Evolutionary conservation across 92 coral and sea anemone species (phyloP).

Genomic region (Siderastrea siderea): DNA sequence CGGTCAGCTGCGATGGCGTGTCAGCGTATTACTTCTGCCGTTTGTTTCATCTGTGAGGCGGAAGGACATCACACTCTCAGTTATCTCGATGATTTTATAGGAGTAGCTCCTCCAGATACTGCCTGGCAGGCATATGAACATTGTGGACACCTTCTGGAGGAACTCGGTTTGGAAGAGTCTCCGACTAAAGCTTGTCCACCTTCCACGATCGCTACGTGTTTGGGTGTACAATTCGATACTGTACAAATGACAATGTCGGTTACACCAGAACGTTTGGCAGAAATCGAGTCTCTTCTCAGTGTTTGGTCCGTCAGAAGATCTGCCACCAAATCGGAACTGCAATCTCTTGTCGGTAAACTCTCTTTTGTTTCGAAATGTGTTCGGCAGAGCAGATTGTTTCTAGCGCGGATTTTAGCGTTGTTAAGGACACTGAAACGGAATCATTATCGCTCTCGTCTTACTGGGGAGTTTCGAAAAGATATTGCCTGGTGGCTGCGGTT

Average conservation of each 20-base stretch:
- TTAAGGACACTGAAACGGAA: slow-evolving; percentile 23
- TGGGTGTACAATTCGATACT: too few species aligned
- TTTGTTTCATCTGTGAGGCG: background rate
- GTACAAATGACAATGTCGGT: too few species aligned
- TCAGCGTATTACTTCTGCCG: background rate
- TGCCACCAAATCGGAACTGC: too few species aligned
- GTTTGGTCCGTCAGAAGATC: too few species aligned
- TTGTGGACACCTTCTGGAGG: too few species aligned
- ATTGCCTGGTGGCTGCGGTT: too few species aligned
- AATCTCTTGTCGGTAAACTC: background rate
- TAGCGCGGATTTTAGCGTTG: slow-evolving; percentile 23
- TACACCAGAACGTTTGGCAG: too few species aligned
- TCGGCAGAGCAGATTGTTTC: slow-evolving; percentile 42
- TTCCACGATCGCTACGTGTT: background rate
- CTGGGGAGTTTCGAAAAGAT: background rate
- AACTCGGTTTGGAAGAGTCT: background rate
- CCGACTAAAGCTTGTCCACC: background rate
- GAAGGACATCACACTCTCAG: too few species aligned
- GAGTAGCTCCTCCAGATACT: too few species aligned
- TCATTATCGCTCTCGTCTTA: slow-evolving; percentile 21
- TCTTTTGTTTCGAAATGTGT: slow-evolving; percentile 34
- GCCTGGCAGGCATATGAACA: too few species aligned
- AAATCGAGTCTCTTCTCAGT: too few species aligned
- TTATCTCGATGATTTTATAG: too few species aligned
- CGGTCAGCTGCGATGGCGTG: background rate